Evolutionary conservation across 2,113 vertebrate genomes (phyloP).

Genomic region (Artemisiospiza belli): DNA sequence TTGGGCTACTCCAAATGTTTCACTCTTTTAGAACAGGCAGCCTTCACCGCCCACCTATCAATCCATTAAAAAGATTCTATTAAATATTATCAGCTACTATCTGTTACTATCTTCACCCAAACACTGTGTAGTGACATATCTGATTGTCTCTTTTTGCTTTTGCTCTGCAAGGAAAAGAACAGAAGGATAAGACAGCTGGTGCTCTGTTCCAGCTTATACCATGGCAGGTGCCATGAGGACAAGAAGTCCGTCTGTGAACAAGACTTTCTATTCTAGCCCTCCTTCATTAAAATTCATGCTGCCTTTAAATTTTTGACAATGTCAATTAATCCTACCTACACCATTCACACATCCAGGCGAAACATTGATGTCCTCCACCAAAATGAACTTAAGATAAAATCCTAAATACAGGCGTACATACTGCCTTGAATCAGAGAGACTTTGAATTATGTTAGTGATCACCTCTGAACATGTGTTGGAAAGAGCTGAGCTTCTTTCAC

Average conservation of each 20-base stretch:
- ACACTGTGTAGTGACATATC: not conserved
- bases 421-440: not conserved
- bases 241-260: not conserved
- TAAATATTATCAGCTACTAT: not conserved
- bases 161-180: not conserved
- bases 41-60: not conserved
- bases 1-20: not conserved
- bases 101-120: not conserved
- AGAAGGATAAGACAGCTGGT: not conserved
- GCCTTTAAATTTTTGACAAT: not conserved
- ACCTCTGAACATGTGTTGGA: not conserved
- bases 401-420: not conserved
- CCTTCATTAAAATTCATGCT: not conserved
- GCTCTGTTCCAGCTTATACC: fast-evolving
- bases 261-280: not conserved
- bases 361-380: not conserved
- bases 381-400: not conserved
- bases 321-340: not conserved
- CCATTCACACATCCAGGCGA: not conserved
- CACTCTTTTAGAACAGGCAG: not conserved
- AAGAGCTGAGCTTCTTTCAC: not conserved
- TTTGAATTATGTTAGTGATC: not conserved
- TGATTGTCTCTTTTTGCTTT: not conserved
- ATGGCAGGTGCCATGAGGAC: not conserved
- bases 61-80: not conserved